Base-by-base conservation (phyloP, 2,797 vertebrate species). In the Phylloscopus collybita region DNA sequence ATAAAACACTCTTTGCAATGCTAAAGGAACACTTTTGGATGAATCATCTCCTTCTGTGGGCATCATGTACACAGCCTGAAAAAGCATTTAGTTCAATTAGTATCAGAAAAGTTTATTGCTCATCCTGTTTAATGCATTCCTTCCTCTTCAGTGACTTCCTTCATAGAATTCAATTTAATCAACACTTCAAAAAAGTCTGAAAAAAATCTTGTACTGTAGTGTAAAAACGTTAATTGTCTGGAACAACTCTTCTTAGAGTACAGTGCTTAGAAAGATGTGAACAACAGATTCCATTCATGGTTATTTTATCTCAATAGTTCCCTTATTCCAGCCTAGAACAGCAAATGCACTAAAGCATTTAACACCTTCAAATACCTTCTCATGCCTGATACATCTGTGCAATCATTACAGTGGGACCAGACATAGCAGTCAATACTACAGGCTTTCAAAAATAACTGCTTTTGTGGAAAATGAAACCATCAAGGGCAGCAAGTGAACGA, bases 11-110 rank as follows among this genome's bases (percentile, higher is more conserved):
- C 99, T 98, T 96, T 99, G 99, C 90, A 99, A 98, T 4, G 99
- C 99, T 94, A 99, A 98, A 44, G 99, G 99, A 88, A 99, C 99
- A 23, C 99, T 99, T 98, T 99, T 99, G 71, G 99, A 99, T 12
- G 99, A 99, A 96, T 99, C 99, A 40, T 99, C 99, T 34, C 99
- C 99, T 98, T 99, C 99, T 53, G 99, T 99, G 90, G 99, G 99
- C 99, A 99, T 99, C 99, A 99, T 99, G 98, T 99, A 99, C 93
- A 99, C 99, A 75, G 99, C 99, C 99, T 99, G 95, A 65, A 95
- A 96, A 94, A 95, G 53, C 88, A 97, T 87, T 66, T 71, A 90
- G 60, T 87, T 81, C 87, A 92, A 97, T 96, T 94, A 96, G 88
- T 65, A 94, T 60, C 50, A 64, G 62, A 62, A 83, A 92, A 74